Base-by-base conservation (phyloP, 1,140 invertebrate genomes). In the Cepaea nemoralis region DNA sequence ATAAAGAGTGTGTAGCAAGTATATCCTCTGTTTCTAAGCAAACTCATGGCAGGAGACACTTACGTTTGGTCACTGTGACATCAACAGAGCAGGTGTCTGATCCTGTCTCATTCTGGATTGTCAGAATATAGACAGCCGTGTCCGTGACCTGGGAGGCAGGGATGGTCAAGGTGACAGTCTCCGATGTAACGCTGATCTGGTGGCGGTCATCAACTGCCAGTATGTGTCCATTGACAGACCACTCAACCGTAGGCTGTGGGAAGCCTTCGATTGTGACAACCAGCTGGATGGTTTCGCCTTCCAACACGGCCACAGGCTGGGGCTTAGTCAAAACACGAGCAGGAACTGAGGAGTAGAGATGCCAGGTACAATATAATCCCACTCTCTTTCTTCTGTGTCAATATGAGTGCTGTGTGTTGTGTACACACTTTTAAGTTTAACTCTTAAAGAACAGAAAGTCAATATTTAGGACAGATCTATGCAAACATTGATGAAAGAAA, bases 41-140 rank as follows among this genome's bases (percentile, higher is more conserved):
- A 19, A 73, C 22, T 12, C 19, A 19, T 22, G 14, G 10, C 19
- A n/a, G n/a, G n/a, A n/a, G n/a, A 33, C 22, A 66, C 77, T 42
- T 79, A 79, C 77, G 59, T 67, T 79, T 67, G 3, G 39, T 83
- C 10, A 86, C 80, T 63, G 77, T 82, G 27, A 86, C 84, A 31
- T 80, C 70, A 12, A 86, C 79, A 69, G 75, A 63, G 27, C 75
- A 77, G 6, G 42, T 77, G 63, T 86, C 85, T 16, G 42, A 71
- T 74, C 97, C 97, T 70, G 97, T 92, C 85, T 97, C 95, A 90
- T 99, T 99, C 24, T 94, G 94, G 22, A 97, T 97, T 79, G 96
- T 94, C 90, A 97, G 97, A 10, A 96, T 97, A 82, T 87, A 89
- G n/a, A 74, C 73, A 35, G 85, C 87, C 27, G 79, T 77, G 50